Evolutionary conservation across 2,888 invertebrate genomes (phyloP), one percentile per base, ranked within the genome.

Genomic region (Spisula subtruncata): DNA sequence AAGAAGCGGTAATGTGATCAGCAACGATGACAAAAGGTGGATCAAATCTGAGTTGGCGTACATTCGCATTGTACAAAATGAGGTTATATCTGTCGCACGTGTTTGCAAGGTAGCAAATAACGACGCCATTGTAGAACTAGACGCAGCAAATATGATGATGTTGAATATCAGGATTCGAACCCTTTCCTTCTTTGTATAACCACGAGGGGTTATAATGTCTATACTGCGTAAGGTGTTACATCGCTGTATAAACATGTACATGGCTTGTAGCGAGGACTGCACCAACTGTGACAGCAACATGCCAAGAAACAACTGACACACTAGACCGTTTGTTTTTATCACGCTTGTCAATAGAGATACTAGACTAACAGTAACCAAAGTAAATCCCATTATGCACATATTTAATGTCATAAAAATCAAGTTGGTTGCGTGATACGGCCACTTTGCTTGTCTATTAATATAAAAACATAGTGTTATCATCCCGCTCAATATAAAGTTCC

Each of bases 311-410:
- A 75, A 14, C 35, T 75, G 32, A 16, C 75, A 75, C 1, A 75
- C 35, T 32, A 12, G 1, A 16, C 0, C 5, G 35, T 35, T 35
- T 32, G 75, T 4, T 75, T 12, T 18, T 0, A 32, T 0, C 32
- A 75, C 18, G 0, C 1, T 2, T 0, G 35, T 32, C 14, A 35
- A 32, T 2, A 75, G 12, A 18, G 75, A 29, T 25, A 66, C 5
- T n/a, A 66, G n/a, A 10, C 60, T 66, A 25, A 12, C 1, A 4
- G 25, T 6, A 0, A 5, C 25, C 0, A 8, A 12, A n/a, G n/a
- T 12, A 75, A 75, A 75, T 75, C 75, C 75, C 75, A 75, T 75
- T 16, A 75, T 75, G 32, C 75, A 75, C 75, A 75, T 75, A 32
- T 32, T 75, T 1, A 35, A 18, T 75, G 75, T 75, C 75, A 75